Conservation (phyloP, 2,113 vertebrate genomes). For the Phyllostomus discolor region DNA sequence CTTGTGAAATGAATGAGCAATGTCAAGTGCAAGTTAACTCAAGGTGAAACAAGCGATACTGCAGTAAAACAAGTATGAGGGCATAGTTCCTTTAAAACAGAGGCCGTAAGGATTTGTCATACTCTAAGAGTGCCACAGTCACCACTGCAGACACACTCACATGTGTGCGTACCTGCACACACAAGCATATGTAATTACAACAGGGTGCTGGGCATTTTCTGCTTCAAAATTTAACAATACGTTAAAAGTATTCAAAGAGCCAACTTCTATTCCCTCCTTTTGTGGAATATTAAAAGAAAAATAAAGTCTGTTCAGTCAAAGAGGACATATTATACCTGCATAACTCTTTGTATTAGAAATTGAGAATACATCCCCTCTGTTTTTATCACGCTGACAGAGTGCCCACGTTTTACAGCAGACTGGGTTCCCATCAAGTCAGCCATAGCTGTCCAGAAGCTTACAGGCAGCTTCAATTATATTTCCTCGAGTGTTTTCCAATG, state of each 20-base stretch:
- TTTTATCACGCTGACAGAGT: slow-evolving; percentile 46
- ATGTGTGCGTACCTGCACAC: slow-evolving; percentile 41
- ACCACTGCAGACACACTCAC: slow-evolving; percentile 30
- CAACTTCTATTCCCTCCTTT: slow-evolving; percentile 69
- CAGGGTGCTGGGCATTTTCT: slow-evolving; percentile 51
- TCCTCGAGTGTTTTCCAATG: slow-evolving; percentile 24
- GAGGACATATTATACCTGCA: slow-evolving; percentile 68
- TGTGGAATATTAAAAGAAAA: slow-evolving; percentile 73
- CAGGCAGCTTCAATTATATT: slow-evolving; percentile 54
- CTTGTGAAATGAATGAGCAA: slow-evolving; percentile 61
- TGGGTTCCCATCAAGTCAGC: slow-evolving; percentile 58
- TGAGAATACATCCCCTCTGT: slow-evolving; percentile 49
- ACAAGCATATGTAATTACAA: slow-evolving; percentile 53
- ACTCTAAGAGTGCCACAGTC: slow-evolving; percentile 38
- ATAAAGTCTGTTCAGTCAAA: slow-evolving; percentile 65
- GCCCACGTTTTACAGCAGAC: slow-evolving; percentile 57
- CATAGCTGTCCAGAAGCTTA: slow-evolving; percentile 42
- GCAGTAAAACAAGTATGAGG: slow-evolving; percentile 55
- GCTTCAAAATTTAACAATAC: slow-evolving; percentile 69
- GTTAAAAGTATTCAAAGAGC: slow-evolving; percentile 70
- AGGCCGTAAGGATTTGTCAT: slow-evolving; percentile 38
- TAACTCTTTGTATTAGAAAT: slow-evolving; percentile 74
- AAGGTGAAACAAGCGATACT: slow-evolving; percentile 64
- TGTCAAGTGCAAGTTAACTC: slow-evolving; percentile 52
- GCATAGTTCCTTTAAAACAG: slow-evolving; percentile 57